These are phyloP conservation scores for Drosophila nr. perissopoda DNA, from an alignment of 2,888 invertebrate species.

Conservation along the genomic window DNA sequence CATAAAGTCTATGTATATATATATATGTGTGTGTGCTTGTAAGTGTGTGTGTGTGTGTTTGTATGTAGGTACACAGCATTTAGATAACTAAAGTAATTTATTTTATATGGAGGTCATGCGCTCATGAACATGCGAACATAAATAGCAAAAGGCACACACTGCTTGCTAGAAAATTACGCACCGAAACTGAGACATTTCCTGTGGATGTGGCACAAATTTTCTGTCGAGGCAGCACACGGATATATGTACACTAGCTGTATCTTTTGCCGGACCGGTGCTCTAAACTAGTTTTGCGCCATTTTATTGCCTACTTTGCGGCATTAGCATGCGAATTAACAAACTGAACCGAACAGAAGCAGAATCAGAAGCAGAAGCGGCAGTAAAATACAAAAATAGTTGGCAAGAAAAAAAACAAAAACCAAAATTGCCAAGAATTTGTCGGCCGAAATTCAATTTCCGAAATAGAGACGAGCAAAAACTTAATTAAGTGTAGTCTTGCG, in stretches of 20 bases:
- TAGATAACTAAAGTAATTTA: conserved; percentile 84
- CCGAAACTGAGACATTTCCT: conserved; percentile 78
- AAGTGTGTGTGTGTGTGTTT: neutral
- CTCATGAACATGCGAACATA: conserved; percentile 78
- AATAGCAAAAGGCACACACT: conserved; percentile 68
- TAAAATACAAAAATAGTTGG: conserved; percentile 26
- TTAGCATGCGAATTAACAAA: conserved; percentile 71
- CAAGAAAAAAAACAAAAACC: neutral
- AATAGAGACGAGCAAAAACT: conserved; percentile 50
- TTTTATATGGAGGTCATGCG: conserved; percentile 83
- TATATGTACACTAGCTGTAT: conserved; percentile 8
- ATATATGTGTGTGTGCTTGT: neutral
- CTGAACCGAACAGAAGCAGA: conserved; percentile 7
- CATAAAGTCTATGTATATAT: neutral
- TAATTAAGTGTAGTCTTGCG: conserved; percentile 59
- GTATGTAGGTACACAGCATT: conserved; percentile 49
- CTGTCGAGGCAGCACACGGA: conserved; percentile 25
- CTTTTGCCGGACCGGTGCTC: conserved; percentile 27
- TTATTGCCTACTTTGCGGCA: conserved; percentile 67
- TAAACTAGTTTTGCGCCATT: conserved; percentile 60
- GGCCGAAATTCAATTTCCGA: conserved; percentile 55
- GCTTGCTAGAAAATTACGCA: conserved; percentile 68
- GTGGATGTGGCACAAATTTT: conserved; percentile 49
- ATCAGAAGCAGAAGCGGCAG: neutral
- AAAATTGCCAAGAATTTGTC: conserved; percentile 21